Evolutionary conservation across 2,888 invertebrate genomes (phyloP), one percentile per base, ranked within the genome.

Genomic region (Platerodrilus igneus): DNA sequence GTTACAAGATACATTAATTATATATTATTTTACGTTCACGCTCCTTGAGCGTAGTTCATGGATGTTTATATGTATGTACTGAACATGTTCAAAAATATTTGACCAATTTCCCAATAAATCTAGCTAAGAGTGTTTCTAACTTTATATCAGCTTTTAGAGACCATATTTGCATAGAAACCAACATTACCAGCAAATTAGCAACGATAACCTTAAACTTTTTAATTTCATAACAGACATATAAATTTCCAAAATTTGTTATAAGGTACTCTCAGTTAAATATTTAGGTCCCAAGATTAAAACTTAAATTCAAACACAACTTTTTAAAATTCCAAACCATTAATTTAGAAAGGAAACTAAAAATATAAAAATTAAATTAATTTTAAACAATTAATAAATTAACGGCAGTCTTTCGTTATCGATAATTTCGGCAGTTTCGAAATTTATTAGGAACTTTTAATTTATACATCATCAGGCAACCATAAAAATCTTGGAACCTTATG

Each of bases 391-490:
- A 32, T 65, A 68, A 66, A 56, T 58, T 56, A 67, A 68, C 56
- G 66, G 66, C 68, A 68, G 68, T 68, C 68, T 68, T 66, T 57
- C 48, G n/a, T n/a, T n/a, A n/a, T n/a, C n/a, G n/a, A n/a, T n/a
- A 67, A 67, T 64, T 64, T 66, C 65, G 68, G 68, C 68, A 68
- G 68, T 67, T 60, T 47, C 37, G 36, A 31, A 37, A 44, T 40
- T 39, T n/a, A n/a, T n/a, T 68, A 67, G 67, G 68, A 67, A 68
- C 67, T 66, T 64, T 57, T 59, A 68, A 67, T 67, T 67, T 39
- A 23, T 35, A 38, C 39, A 32, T 45, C n/a, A n/a, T 41, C 41
- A 45, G 63, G 59, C 62, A 55, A 60, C 51, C 58, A 57, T 57
- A 38, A 35, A 60, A 34, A 55, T 50, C 63, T 56, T 63, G 62